A percentile compares a stretch with the other conserved stretches of the same genome.
phyloP scores from a whole-genome alignment of 2,888 invertebrate species.

The Synergus gifuensis region DNA sequence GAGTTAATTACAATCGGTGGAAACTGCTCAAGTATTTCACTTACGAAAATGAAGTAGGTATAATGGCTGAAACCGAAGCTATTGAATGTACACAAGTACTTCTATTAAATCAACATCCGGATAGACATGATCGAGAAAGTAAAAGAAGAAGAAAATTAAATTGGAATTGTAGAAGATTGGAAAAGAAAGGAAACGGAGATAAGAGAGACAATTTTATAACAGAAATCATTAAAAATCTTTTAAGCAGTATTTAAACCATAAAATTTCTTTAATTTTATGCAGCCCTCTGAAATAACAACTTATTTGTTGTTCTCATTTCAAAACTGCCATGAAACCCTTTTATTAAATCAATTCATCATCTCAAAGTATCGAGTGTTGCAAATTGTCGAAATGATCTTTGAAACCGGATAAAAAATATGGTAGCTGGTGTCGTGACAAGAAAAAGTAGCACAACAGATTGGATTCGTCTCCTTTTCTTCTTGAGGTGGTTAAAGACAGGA shows the following conservation, averaged over 20 bases:
- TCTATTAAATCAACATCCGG: conserved; percentile 21
- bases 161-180: not conserved
- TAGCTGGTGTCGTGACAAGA: conserved; percentile 21
- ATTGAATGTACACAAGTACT: conserved; percentile 36
- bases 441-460: conserved; percentile 13
- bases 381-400: conserved; percentile 6
- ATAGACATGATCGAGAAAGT: not conserved
- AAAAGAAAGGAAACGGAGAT: not conserved
- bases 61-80: conserved; percentile 24
- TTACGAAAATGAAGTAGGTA: conserved; percentile 19
- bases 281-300: not conserved
- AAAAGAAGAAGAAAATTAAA: not conserved
- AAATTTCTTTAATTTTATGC: not conserved
- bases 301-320: too few relatives aligned
- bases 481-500: conserved; percentile 57
- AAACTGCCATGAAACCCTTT: not conserved
- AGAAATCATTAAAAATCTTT: not conserved
- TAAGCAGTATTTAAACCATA: not conserved
- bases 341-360: not conserved
- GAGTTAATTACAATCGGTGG: conserved; percentile 22
- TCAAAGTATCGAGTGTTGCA: not conserved
- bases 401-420: conserved; percentile 17
- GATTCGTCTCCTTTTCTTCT: conserved; percentile 45
- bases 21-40: conserved; percentile 17
- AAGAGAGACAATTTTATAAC: not conserved